phyloP scores from a whole-genome alignment of 1,140 invertebrate genomes.

The Kradibia gibbosae region DNA sequence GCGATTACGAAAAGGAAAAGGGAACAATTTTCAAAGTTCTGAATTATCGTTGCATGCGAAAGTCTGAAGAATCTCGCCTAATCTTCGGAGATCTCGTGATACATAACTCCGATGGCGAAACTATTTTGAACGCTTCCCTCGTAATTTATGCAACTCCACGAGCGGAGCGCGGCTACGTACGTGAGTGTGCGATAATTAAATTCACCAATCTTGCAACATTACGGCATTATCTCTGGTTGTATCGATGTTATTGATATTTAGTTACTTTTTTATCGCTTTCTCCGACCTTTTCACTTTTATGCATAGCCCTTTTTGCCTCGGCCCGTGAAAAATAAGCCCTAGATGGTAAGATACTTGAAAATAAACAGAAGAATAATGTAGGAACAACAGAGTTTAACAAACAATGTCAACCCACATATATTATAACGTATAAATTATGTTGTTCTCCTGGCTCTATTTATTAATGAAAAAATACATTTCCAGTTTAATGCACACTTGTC shows the following conservation, averaged over 20 bases:
- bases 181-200: slow-evolving; percentile 42
- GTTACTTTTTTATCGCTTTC: neutral
- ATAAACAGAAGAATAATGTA: neutral
- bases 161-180: slow-evolving; percentile 1
- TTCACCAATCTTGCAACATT: slow-evolving; percentile 35
- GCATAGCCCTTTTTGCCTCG: neutral
- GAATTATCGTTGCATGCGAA: slow-evolving; percentile 50
- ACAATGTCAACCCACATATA: neutral
- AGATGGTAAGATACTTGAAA: neutral
- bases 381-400: neutral
- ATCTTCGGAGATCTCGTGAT: slow-evolving; percentile 52
- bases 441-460: neutral
- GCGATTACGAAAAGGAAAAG: slow-evolving; percentile 30
- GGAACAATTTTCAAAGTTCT: slow-evolving; percentile 50
- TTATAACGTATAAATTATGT: neutral
- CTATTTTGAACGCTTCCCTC: slow-evolving; percentile 43
- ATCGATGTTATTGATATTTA: slow-evolving; percentile 38
- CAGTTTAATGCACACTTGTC: neutral
- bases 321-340: neutral
- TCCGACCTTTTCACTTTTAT: neutral
- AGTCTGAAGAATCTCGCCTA: slow-evolving; percentile 50
- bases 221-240: slow-evolving; percentile 5
- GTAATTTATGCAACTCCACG: slow-evolving; percentile 46
- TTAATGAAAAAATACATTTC: neutral
- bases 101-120: slow-evolving; percentile 42